phyloP scores from a whole-genome alignment of 2,888 invertebrate genomes.

The Monoplex corrugatus region DNA sequence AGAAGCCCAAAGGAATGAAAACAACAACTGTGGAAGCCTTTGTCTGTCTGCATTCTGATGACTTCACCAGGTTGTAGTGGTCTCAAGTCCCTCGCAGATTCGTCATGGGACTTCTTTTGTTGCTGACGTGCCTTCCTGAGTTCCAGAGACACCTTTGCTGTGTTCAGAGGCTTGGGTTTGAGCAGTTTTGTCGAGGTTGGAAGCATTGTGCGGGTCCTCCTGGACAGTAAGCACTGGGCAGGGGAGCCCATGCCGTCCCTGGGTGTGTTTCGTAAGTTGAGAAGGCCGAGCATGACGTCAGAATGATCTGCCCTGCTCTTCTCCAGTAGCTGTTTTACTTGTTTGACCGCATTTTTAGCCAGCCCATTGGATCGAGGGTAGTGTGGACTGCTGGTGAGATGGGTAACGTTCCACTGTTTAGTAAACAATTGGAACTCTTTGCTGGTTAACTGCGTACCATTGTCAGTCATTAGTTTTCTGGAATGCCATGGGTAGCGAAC shows the following conservation, averaged over 20 bases:
- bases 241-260: constrained; percentile 6
- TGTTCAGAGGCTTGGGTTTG: not conserved
- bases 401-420: constrained; percentile 24
- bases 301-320: not conserved
- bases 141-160: not conserved
- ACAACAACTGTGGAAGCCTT: no score
- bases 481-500: constrained; percentile 1
- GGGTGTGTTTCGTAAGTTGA: not conserved
- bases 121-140: not conserved
- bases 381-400: constrained; percentile 26
- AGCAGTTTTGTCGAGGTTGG: constrained; percentile 11
- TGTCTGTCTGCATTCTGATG: not conserved
- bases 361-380: constrained; percentile 32
- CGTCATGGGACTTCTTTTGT: not conserved
- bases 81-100: no score
- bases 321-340: constrained; percentile 16
- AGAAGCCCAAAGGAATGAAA: no score
- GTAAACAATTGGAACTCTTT: constrained; percentile 7
- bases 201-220: not conserved
- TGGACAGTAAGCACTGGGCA: not conserved
- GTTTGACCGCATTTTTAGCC: constrained; percentile 34
- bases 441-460: not conserved
- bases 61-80: not conserved
- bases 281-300: not conserved
- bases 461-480: constrained; percentile 22